phyloP scores from a whole-genome alignment of 2,113 vertebrate species.

The Oncorhynchus mykiss region DNA sequence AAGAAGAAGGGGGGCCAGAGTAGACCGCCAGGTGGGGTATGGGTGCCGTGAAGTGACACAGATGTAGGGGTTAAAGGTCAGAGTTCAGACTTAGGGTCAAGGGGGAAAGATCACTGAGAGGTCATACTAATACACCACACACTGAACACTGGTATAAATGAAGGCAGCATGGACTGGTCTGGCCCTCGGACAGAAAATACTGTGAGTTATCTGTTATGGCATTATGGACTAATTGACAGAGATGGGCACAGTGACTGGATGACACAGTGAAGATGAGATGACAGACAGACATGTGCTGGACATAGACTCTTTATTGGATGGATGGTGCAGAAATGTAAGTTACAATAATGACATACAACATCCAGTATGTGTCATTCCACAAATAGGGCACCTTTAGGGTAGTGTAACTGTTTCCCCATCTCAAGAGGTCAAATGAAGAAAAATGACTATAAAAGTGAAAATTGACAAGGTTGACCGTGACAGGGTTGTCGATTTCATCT shows the following conservation, averaged over 20 bases:
- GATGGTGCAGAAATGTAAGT: background rate
- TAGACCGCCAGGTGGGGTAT: conserved; percentile 78
- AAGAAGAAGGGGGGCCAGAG: conserved; percentile 62
- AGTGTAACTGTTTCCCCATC: no score
- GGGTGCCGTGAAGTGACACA: conserved; percentile 72
- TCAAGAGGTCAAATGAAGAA: no score
- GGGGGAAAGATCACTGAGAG: background rate
- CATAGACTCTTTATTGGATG: background rate
- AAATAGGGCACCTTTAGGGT: no score
- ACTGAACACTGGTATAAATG: background rate
- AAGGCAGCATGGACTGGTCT: background rate
- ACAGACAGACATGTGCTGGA: background rate
- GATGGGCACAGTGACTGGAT: conserved; percentile 19
- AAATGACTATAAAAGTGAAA: no score
- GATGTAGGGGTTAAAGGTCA: conserved; percentile 70
- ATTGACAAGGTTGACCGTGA: no score
- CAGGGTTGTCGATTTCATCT: no score
- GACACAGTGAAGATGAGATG: conserved; percentile 22
- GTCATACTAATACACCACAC: background rate
- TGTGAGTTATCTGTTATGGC: conserved; percentile 9
- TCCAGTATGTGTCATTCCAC: no score
- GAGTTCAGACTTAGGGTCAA: conserved; percentile 16
- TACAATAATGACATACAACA: background rate
- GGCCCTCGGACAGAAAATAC: background rate
- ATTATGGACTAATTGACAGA: no score